Evolutionary conservation across 1,140 invertebrate species (phyloP).

Genomic region (Drosophila oshimai): DNA sequence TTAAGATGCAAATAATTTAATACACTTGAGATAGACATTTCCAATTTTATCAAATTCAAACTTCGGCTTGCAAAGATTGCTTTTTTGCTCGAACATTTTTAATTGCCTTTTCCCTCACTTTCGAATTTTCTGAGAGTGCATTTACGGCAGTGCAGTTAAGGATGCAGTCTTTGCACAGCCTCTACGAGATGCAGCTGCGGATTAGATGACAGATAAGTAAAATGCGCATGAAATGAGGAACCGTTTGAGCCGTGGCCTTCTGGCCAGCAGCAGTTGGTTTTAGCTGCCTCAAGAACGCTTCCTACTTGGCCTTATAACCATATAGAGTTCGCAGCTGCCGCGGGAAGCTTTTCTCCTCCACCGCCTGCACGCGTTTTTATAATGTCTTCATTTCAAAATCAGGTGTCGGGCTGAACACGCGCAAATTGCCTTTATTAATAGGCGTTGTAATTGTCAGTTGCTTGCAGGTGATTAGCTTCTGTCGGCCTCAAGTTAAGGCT

Average conservation of each 20-base stretch:
- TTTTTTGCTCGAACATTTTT: too few relatives aligned
- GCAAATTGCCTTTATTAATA: slow-evolving; percentile 55
- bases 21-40: too few relatives aligned
- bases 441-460: slow-evolving; percentile 66
- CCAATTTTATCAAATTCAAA: too few relatives aligned
- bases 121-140: background rate
- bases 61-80: too few relatives aligned
- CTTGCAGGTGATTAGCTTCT: slow-evolving; percentile 63
- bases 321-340: background rate
- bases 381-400: slow-evolving; percentile 77
- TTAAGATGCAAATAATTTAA: too few relatives aligned
- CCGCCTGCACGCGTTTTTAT: slow-evolving; percentile 40
- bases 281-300: slow-evolving; percentile 31
- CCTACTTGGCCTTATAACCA: slow-evolving; percentile 50
- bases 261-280: background rate
- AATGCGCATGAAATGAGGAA: slow-evolving; percentile 76
- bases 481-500: slow-evolving; percentile 9
- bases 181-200: slow-evolving; percentile 54
- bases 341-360: background rate
- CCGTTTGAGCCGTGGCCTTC: background rate
- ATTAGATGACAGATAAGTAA: slow-evolving; percentile 79
- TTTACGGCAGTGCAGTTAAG: background rate
- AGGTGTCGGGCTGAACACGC: slow-evolving; percentile 48
- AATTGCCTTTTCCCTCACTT: background rate
- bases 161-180: slow-evolving; percentile 2